These are phyloP conservation scores for Amorpha juglandis DNA, from an alignment of 2,888 invertebrate species.

Conservation along the genomic window DNA sequence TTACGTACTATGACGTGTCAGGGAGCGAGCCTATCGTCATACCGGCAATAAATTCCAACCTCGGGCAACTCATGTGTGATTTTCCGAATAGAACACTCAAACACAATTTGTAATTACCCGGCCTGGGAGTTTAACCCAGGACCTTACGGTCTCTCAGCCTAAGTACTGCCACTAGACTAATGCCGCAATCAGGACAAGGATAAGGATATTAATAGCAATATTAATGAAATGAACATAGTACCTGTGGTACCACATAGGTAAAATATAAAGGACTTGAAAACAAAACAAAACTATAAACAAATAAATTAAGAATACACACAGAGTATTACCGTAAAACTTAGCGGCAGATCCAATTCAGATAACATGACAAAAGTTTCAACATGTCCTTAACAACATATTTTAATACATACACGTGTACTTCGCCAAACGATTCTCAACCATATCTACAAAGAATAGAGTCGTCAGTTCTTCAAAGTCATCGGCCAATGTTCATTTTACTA, in stretches of 20 bases:
- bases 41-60: no score
- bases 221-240: conserved; percentile 34
- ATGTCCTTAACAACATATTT: conserved; percentile 41
- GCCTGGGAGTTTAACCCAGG: no score
- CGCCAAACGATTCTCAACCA: neutral
- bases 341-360: conserved; percentile 69
- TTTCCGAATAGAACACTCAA: no score
- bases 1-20: no score
- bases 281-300: conserved; percentile 54
- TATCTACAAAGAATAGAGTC: neutral
- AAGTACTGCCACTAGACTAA: no score
- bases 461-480: neutral
- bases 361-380: conserved; percentile 72
- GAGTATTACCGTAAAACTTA: conserved; percentile 74
- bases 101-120: no score
- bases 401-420: neutral
- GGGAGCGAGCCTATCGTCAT: no score
- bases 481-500: conserved; percentile 6
- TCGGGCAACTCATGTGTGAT: no score
- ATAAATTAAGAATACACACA: conserved; percentile 54
- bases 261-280: conserved; percentile 43
- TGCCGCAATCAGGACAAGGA: no score
- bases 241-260: conserved; percentile 29
- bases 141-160: no score
- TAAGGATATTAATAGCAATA: no score